Evolutionary conservation across 2,888 invertebrate species (phyloP).

Genomic region (Hemistola chrysoprasaria): DNA sequence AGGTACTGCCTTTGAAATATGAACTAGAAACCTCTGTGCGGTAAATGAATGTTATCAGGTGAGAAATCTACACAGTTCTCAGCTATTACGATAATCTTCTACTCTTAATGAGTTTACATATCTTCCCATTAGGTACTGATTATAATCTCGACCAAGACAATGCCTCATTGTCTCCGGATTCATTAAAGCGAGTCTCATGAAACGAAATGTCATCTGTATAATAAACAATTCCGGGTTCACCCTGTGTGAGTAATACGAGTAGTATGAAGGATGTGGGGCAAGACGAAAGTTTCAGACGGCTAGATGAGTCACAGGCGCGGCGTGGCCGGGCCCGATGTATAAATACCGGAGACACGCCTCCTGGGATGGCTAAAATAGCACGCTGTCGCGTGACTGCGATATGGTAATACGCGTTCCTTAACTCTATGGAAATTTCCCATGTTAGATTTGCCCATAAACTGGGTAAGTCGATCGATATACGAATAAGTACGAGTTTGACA

Average conservation of each 20-base stretch:
- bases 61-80: conserved; percentile 27
- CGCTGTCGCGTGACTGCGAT: conserved; percentile 70
- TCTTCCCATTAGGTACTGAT: conserved; percentile 6
- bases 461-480: conserved; percentile 35
- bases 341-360: conserved; percentile 80
- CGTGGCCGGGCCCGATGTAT: conserved; percentile 59
- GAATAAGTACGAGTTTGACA: conserved; percentile 27
- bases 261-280: conserved; percentile 77
- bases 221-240: conserved; percentile 73
- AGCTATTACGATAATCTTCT: conserved; percentile 21
- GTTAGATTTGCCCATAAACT: conserved; percentile 29
- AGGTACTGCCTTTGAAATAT: conserved; percentile 10
- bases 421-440: conserved; percentile 40
- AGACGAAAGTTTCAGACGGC: conserved; percentile 74
- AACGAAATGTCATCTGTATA: conserved; percentile 27
- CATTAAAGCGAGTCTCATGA: conserved; percentile 20
- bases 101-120: conserved; percentile 6
- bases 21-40: background rate
- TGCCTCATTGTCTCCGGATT: conserved; percentile 27
- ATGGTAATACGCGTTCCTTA: conserved; percentile 53
- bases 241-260: conserved; percentile 71
- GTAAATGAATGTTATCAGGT: conserved; percentile 18
- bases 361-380: conserved; percentile 75
- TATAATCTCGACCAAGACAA: conserved; percentile 19
- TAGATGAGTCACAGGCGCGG: conserved; percentile 64